Conservation (phyloP, 1,140 invertebrate genomes). For the Harlomillsia oculata region DNA sequence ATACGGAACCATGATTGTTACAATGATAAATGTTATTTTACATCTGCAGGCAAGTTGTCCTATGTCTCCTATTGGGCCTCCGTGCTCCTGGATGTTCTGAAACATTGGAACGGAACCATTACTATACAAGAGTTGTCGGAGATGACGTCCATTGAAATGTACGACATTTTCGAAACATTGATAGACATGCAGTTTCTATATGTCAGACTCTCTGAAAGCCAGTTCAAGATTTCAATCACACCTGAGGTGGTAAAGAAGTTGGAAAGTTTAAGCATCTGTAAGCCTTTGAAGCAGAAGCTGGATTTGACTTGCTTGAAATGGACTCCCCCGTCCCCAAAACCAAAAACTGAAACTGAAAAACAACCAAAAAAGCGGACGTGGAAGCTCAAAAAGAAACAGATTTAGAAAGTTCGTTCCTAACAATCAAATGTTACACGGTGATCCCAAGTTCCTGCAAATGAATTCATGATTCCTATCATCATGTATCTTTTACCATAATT, state of each 20-base stretch:
- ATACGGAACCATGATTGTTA: background rate
- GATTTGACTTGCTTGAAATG: constrained; percentile 70
- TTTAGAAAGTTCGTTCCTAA: too few species aligned
- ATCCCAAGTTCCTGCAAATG: too few species aligned
- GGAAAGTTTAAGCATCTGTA: constrained; percentile 81
- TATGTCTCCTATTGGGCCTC: constrained; percentile 98
- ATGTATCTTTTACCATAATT: too few species aligned
- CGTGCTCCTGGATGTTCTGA: constrained; percentile 82
- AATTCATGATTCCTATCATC: too few species aligned
- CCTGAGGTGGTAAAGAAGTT: constrained; percentile 86
- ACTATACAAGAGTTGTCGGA: constrained; percentile 79
- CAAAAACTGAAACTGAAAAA: background rate
- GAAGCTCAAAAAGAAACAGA: too few species aligned
- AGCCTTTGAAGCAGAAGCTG: constrained; percentile 81
- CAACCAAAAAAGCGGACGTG: background rate
- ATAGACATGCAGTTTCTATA: too few species aligned
- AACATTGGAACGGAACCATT: constrained; percentile 67
- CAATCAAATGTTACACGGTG: too few species aligned
- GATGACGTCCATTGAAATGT: constrained; percentile 89
- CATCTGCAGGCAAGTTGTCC: constrained; percentile 66
- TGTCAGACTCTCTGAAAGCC: constrained; percentile 95
- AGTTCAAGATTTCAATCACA: constrained; percentile 93
- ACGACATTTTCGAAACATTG: constrained; percentile 89
- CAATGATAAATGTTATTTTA: background rate
- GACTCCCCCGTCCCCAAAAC: constrained; percentile 52